Conservation (phyloP, 2,888 invertebrate genomes). For the Lochmaea capreae region DNA sequence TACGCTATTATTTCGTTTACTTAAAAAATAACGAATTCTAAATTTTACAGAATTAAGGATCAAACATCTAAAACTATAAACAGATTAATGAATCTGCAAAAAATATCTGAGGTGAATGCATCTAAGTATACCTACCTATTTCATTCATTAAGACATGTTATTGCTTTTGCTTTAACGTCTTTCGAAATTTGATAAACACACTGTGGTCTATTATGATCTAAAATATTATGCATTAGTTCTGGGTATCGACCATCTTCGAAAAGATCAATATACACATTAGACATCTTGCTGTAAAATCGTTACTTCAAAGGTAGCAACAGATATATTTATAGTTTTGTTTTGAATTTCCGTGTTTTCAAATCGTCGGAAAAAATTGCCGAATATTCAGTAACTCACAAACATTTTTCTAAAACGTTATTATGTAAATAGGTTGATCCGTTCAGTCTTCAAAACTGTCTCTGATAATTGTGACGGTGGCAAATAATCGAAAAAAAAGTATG, state of each 20-base stretch:
- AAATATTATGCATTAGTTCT: conserved; percentile 32
- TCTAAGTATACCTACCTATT: background rate
- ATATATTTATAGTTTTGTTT: conserved; percentile 38
- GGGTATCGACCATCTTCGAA: conserved; percentile 6
- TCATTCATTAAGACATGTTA: background rate
- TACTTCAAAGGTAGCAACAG: conserved; percentile 30
- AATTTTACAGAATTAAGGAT: background rate
- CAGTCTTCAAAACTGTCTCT: background rate
- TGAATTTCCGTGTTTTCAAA: conserved; percentile 30
- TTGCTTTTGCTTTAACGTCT: background rate
- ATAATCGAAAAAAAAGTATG: background rate
- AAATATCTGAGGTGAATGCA: background rate
- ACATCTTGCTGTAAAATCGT: conserved; percentile 21
- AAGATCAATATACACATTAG: conserved; percentile 18
- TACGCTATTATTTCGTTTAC: too few relatives aligned
- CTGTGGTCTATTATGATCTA: conserved; percentile 23
- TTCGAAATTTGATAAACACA: conserved; percentile 29
- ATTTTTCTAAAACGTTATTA: conserved; percentile 19
- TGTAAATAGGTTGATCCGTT: background rate
- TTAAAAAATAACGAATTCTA: too few relatives aligned
- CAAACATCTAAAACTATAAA: background rate
- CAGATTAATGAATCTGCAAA: background rate
- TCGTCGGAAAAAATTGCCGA: conserved; percentile 21
- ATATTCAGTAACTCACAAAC: conserved; percentile 18
- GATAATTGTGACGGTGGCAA: background rate